Conservation (phyloP, 2,888 invertebrate species). For the Lutraria lutraria region DNA sequence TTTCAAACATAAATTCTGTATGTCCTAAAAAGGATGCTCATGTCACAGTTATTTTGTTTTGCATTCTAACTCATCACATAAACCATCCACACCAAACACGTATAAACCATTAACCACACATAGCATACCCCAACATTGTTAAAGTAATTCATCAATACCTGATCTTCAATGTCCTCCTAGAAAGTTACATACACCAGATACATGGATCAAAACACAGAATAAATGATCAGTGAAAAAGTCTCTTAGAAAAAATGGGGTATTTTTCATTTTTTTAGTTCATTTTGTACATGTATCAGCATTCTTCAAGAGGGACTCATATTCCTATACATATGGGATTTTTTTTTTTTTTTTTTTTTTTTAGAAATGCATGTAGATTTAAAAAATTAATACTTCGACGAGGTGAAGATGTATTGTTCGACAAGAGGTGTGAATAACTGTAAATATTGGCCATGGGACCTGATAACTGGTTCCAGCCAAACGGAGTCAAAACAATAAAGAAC, state of each 20-base stretch:
- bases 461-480: too few relatives aligned
- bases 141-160: constrained; percentile 1
- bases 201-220: not conserved
- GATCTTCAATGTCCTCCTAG: not conserved
- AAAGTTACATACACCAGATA: not conserved
- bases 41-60: not conserved
- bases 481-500: too few relatives aligned
- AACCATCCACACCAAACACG: not conserved
- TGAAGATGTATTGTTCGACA: too few relatives aligned
- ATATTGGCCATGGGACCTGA: too few relatives aligned
- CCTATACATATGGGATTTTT: too few relatives aligned
- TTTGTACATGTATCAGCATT: too few relatives aligned
- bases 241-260: not conserved
- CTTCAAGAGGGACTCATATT: too few relatives aligned
- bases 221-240: not conserved
- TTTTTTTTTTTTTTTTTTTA: too few relatives aligned
- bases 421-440: too few relatives aligned
- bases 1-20: not conserved
- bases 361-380: too few relatives aligned
- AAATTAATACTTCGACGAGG: too few relatives aligned
- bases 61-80: not conserved
- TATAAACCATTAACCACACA: not conserved
- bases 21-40: not conserved
- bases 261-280: too few relatives aligned
- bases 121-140: not conserved